These are phyloP conservation scores for Silurus aristotelis DNA, from an alignment of 2,797 vertebrate genomes.

Conservation along the genomic window DNA sequence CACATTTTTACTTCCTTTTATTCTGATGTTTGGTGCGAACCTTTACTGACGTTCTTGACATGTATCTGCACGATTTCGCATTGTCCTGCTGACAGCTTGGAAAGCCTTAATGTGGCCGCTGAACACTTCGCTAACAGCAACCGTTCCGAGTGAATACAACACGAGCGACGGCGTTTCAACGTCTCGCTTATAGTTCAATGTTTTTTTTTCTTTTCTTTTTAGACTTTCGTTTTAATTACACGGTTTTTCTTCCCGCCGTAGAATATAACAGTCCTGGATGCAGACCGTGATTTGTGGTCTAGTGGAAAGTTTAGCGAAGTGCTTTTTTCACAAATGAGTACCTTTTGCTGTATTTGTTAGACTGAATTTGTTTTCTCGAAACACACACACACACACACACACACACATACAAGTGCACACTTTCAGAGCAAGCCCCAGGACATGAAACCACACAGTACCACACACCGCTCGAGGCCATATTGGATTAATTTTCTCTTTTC, in stretches of 20 bases:
- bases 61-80: background rate
- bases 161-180: background rate
- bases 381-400: background rate
- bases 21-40: background rate
- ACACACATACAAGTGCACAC: background rate
- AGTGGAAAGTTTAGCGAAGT: background rate
- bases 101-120: background rate
- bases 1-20: no score
- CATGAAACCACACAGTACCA: constrained; percentile 65
- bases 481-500: constrained; percentile 52
- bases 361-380: background rate
- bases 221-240: background rate
- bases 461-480: constrained; percentile 68
- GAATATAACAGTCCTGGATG: background rate
- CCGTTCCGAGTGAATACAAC: background rate
- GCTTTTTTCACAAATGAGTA: background rate
- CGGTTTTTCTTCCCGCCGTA: background rate
- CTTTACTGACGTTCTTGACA: background rate
- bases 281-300: background rate
- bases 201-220: background rate
- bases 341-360: background rate
- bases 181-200: background rate
- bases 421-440: constrained; percentile 35
- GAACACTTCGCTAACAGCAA: background rate
- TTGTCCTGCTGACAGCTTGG: background rate